A percentile compares a stretch with the other conserved stretches of the same genome.
Evolutionary conservation across 1,140 invertebrate species (phyloP).

Genomic region (Plutomurus gul): DNA sequence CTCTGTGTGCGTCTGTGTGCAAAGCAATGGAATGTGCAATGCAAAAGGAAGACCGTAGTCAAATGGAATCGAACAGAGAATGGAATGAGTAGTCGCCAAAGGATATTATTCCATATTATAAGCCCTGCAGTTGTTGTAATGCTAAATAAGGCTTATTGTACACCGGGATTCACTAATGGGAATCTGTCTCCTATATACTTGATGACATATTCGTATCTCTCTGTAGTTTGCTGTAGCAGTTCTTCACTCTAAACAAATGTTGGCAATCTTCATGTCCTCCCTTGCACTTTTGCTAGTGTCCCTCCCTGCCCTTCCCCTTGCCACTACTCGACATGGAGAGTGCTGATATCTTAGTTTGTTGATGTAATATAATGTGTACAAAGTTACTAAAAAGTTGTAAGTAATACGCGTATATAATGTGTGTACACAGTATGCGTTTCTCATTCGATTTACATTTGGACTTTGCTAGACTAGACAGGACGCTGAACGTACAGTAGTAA

Average conservation of each 20-base stretch:
- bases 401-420: no score
- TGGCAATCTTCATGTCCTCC: neutral
- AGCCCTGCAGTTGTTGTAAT: neutral
- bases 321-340: no score
- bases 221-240: neutral
- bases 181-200: conserved; percentile 1
- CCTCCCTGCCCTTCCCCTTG: no score
- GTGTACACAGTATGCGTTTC: no score
- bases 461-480: no score
- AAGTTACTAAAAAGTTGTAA: no score
- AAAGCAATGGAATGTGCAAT: neutral
- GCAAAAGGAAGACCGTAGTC: neutral
- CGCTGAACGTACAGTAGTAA: no score
- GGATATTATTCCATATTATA: conserved; percentile 15
- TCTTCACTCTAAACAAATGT: neutral
- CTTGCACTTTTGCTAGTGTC: no score
- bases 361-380: no score
- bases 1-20: neutral
- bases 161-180: conserved; percentile 12
- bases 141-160: conserved; percentile 31
- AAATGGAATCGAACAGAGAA: neutral
- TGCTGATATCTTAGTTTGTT: no score
- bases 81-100: neutral
- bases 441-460: no score
- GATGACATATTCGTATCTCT: neutral